phyloP scores from a whole-genome alignment of 2,113 vertebrate species.

The Caranx ignobilis region DNA sequence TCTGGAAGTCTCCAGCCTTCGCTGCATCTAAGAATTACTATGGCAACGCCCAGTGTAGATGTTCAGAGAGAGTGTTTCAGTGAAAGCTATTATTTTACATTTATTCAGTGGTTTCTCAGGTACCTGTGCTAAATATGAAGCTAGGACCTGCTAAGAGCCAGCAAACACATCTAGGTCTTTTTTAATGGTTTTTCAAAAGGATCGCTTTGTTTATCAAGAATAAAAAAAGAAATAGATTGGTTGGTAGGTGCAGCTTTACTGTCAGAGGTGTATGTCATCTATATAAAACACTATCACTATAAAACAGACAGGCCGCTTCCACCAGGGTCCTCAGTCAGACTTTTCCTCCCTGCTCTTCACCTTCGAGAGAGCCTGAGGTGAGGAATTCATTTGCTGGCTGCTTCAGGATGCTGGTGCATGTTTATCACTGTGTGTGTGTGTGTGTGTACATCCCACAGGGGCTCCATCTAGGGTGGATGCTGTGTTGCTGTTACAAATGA shows the following conservation, averaged over 20 bases:
- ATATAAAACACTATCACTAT: background rate
- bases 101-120: background rate
- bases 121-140: background rate
- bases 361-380: conserved; percentile 32
- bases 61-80: conserved; percentile 11
- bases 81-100: background rate
- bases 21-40: conserved; percentile 13
- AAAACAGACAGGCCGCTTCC: background rate
- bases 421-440: conserved; percentile 22
- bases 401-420: conserved; percentile 16
- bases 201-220: background rate
- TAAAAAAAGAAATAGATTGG: background rate
- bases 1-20: conserved; percentile 45
- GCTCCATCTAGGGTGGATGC: conserved; percentile 41
- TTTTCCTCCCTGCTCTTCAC: conserved; percentile 2
- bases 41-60: background rate
- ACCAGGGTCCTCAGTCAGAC: conserved; percentile 7
- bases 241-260: background rate
- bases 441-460: conserved; percentile 34
- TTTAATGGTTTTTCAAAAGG: background rate
- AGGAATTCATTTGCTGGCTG: conserved; percentile 38
- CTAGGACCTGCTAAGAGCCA: background rate
- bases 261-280: background rate
- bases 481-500: conserved; percentile 41
- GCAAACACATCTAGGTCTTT: background rate